Percentiles rank a stretch among this genome's conserved stretches.
Evolutionary conservation across 2,113 vertebrate genomes (phyloP).

Genomic region (Alethe castanea): DNA sequence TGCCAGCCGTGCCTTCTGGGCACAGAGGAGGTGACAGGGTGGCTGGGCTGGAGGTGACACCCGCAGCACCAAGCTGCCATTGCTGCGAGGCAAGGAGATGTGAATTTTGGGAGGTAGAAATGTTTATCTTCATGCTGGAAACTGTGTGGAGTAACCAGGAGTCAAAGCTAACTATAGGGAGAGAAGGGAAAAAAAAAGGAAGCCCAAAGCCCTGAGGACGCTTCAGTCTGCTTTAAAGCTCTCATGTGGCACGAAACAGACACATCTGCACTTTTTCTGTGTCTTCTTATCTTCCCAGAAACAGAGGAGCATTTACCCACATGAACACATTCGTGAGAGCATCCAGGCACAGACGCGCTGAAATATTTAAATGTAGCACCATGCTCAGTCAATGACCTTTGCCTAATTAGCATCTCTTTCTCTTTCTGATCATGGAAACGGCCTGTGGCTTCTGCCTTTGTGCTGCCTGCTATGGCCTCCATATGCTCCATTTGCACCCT

Average conservation of each 20-base stretch:
- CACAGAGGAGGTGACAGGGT: background rate
- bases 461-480: background rate
- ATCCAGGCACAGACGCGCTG: background rate
- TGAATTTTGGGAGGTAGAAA: background rate
- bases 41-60: background rate
- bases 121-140: background rate
- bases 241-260: background rate
- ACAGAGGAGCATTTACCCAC: background rate
- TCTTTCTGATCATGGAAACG: background rate
- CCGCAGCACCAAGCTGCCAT: background rate
- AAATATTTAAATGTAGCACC: constrained; percentile 22
- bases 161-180: background rate
- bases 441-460: background rate
- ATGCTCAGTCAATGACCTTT: constrained; percentile 11
- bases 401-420: constrained; percentile 39
- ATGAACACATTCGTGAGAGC: background rate
- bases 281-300: background rate
- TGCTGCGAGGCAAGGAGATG: accelerated
- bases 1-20: background rate
- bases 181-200: background rate
- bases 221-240: background rate
- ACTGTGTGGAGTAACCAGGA: background rate
- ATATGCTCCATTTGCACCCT: constrained; percentile 17
- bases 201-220: background rate
- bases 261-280: background rate